phyloP scores from a whole-genome alignment of 1,140 invertebrate genomes.

The Apis dorsata region DNA sequence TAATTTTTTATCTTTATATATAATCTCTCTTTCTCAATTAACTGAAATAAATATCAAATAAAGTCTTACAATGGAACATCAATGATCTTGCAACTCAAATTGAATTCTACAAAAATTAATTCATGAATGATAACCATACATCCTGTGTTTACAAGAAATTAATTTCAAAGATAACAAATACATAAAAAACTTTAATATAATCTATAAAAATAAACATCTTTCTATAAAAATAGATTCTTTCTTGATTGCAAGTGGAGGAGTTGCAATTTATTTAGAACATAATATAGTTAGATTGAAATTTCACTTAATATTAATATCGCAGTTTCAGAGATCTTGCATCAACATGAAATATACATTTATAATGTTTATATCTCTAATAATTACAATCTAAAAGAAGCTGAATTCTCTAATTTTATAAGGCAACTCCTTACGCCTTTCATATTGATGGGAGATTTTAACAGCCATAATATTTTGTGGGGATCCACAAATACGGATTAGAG shows the following conservation, averaged over 20 bases:
- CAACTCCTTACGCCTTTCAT: conserved; percentile 70
- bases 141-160: not conserved
- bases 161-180: not conserved
- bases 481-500: conserved; percentile 61
- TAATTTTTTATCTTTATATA: too few species aligned
- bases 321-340: too few species aligned
- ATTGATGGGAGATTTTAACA: conserved; percentile 69
- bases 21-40: too few species aligned
- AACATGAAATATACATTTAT: conserved; percentile 51
- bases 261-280: conserved; percentile 51
- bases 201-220: conserved; percentile 37
- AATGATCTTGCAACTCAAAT: conserved; percentile 38
- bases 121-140: not conserved
- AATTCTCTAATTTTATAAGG: conserved; percentile 56
- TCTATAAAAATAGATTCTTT: conserved; percentile 31
- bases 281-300: too few species aligned
- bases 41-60: conserved; percentile 42
- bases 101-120: not conserved
- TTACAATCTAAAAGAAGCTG: conserved; percentile 43
- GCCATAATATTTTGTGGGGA: conserved; percentile 69
- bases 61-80: conserved; percentile 40
- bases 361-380: conserved; percentile 67
- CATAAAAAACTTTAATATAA: not conserved
- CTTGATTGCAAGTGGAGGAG: conserved; percentile 65
- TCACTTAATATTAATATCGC: too few species aligned